Evolutionary conservation across 1,140 invertebrate genomes (phyloP), one percentile per base, ranked within the genome.

Genomic region (Drosophila leontia): DNA sequence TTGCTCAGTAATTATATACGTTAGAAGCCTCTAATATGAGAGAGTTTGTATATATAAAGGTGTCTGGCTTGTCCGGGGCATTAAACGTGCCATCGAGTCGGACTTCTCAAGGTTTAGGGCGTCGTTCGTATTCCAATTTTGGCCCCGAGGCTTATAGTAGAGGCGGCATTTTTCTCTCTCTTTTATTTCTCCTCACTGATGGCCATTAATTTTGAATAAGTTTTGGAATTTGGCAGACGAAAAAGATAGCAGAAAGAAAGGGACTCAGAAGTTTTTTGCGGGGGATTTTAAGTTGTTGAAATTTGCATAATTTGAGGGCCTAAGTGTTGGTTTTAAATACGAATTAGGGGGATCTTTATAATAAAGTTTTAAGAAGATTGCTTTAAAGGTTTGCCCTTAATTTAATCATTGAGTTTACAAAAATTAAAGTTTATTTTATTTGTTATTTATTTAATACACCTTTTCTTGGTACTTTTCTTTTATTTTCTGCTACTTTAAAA

Each of bases 71-170:
- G 62, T 75, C 15, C 41, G 60, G 71, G 68, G 71, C 84, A 87
- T 83, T 88, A 84, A 88, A 87, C 83, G 80, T 80, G 67, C 77
- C 84, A 80, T 60, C 67, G 67, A 72, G 35, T 72, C 78, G 65
- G 69, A 72, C 74, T 80, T 63, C 71, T 69, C 55, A 78, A 64
- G 68, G 77, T 87, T 87, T 80, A 87, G 84, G 84, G 84, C 84
- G 72, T 68, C 55, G 50, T 67, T 71, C 44, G 34, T 57, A 53
- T 62, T 71, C 68, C 58, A 58, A 63, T 78, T 78, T 55, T 13
- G 44, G 75, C 65, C 76, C 67, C 76, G 67, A 64, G 75, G 75
- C 75, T 60, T 59, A 48, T 26, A 42, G 37, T 35, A 39, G 23
- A 60, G 51, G 44, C 65, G 50, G 65, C 64, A 39, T 61, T 75